These are phyloP conservation scores for Fringilla coelebs DNA, from an alignment of 2,797 vertebrate species.

Conservation along the genomic window DNA sequence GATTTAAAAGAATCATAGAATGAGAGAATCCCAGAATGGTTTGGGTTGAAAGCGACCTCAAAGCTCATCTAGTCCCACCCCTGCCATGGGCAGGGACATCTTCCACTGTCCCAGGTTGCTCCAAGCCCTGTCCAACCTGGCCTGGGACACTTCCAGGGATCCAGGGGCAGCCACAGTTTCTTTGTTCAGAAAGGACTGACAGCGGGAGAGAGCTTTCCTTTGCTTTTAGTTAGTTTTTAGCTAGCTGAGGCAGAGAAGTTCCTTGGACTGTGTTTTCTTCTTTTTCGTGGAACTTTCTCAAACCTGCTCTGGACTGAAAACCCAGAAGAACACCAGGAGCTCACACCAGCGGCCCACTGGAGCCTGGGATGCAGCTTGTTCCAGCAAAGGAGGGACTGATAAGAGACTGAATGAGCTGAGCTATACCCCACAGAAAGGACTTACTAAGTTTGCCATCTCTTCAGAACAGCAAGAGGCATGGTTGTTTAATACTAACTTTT, in stretches of 20 bases:
- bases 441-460: not conserved
- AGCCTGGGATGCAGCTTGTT: not conserved
- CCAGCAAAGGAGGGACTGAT: not conserved
- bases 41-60: not conserved
- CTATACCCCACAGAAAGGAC: not conserved
- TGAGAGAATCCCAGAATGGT: not conserved
- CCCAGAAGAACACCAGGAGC: not conserved
- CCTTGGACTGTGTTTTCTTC: not conserved
- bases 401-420: not conserved
- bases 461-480: not conserved
- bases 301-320: not conserved
- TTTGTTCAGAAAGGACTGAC: not conserved
- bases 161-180: not conserved
- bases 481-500: not conserved
- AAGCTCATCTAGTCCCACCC: accelerated
- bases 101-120: accelerated
- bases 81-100: not conserved
- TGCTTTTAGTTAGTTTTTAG: not conserved
- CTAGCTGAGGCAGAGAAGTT: not conserved
- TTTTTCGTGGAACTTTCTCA: not conserved
- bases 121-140: accelerated
- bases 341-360: not conserved
- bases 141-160: not conserved
- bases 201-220: not conserved
- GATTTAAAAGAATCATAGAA: not conserved